Evolutionary conservation across 2,888 invertebrate species (phyloP).

Genomic region (Drosophila monieri): DNA sequence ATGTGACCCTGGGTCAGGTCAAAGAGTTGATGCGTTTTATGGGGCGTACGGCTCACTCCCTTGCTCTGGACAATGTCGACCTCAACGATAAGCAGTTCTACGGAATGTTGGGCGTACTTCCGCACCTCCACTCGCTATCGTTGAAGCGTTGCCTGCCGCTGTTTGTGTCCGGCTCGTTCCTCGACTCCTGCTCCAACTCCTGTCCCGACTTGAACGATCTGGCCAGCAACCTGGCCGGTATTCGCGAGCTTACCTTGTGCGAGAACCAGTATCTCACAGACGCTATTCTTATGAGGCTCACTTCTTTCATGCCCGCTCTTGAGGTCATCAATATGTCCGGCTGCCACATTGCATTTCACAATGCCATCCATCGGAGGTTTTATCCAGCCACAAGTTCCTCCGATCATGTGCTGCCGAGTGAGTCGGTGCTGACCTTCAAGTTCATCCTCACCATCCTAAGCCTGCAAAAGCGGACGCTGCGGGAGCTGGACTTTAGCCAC

Average conservation of each 20-base stretch:
- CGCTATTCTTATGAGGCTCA: constrained; percentile 88
- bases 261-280: constrained; percentile 90
- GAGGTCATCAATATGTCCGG: constrained; percentile 87
- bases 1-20: constrained; percentile 80
- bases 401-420: constrained; percentile 84
- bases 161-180: constrained; percentile 89
- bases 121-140: constrained; percentile 86
- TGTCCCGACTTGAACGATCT: constrained; percentile 84
- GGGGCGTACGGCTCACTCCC: constrained; percentile 85
- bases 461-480: constrained; percentile 85
- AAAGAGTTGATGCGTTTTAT: constrained; percentile 86
- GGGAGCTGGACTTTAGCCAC: constrained; percentile 87
- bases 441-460: constrained; percentile 87
- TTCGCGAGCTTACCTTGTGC: constrained; percentile 87
- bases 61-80: constrained; percentile 87
- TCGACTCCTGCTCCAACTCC: constrained; percentile 84
- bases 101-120: constrained; percentile 86
- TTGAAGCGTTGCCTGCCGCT: constrained; percentile 88
- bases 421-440: constrained; percentile 89
- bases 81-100: constrained; percentile 87
- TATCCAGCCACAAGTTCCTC: constrained; percentile 85
- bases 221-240: constrained; percentile 84
- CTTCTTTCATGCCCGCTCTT: constrained; percentile 86
- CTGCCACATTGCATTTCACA: constrained; percentile 89
- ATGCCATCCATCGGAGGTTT: constrained; percentile 88